Conservation (phyloP, 1,140 invertebrate genomes). For the Camponotus vicinus region DNA sequence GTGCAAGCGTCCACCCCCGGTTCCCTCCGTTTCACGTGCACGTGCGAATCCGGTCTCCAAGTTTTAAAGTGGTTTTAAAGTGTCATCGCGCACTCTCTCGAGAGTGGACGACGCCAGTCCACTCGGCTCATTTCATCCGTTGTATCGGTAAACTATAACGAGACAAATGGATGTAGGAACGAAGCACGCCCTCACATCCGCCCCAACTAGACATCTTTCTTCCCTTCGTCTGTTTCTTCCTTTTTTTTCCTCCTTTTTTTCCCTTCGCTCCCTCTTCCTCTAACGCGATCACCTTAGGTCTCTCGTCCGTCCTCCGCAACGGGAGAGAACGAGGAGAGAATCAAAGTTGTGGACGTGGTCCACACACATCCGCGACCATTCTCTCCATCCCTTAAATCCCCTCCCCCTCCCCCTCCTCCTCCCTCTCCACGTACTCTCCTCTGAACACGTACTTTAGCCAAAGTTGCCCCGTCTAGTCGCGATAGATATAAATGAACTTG, state of each 20-base stretch:
- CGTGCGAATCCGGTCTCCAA: conserved; percentile 68
- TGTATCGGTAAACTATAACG: conserved; percentile 82
- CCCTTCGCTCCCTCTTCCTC: background rate
- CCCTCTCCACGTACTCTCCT: conserved; percentile 25
- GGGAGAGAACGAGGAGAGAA: conserved; percentile 56
- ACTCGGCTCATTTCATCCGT: conserved; percentile 69
- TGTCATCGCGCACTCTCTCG: conserved; percentile 75
- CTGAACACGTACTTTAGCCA: conserved; percentile 65
- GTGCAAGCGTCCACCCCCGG: conserved; percentile 3
- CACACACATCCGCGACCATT: conserved; percentile 13
- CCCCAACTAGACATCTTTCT: background rate
- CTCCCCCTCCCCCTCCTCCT: background rate
- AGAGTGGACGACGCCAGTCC: conserved; percentile 63
- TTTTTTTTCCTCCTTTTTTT: background rate
- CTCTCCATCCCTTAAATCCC: conserved; percentile 57
- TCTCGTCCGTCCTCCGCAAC: background rate
- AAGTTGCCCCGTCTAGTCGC: conserved; percentile 48
- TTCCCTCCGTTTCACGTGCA: conserved; percentile 41
- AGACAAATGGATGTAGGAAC: conserved; percentile 81
- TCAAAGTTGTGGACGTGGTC: conserved; percentile 71
- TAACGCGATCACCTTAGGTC: conserved; percentile 58
- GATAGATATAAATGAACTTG: conserved; percentile 77
- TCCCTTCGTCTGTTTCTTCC: conserved; percentile 19
- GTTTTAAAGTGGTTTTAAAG: conserved; percentile 80
- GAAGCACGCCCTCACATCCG: conserved; percentile 60